phyloP scores from a whole-genome alignment of 2,888 invertebrate species.

The Eremobia ochroleuca region DNA sequence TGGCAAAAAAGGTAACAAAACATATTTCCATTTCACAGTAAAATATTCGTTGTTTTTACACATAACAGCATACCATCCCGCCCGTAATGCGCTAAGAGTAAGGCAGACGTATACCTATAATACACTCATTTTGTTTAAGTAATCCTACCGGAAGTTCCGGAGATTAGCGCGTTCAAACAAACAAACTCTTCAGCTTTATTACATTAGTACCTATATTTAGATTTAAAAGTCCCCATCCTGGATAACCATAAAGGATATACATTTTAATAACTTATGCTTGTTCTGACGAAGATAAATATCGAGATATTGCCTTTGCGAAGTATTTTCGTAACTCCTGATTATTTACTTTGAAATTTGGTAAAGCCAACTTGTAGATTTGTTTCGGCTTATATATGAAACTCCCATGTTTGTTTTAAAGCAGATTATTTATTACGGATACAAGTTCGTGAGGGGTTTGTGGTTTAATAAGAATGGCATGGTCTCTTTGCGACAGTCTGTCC shows the following conservation, averaged over 20 bases:
- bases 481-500: background rate
- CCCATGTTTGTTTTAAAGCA: background rate
- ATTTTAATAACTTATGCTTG: background rate
- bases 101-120: background rate
- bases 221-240: background rate
- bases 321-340: slow-evolving; percentile 6
- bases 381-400: background rate
- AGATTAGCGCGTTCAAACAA: background rate
- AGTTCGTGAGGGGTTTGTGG: background rate
- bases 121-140: background rate
- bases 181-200: background rate
- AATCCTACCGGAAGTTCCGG: background rate
- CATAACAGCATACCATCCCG: background rate
- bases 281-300: background rate
- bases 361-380: slow-evolving; percentile 12
- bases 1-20: background rate
- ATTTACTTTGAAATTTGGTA: slow-evolving; percentile 6
- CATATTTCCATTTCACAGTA: background rate
- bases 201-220: background rate
- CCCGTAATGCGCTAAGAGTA: background rate
- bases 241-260: background rate
- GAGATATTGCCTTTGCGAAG: background rate
- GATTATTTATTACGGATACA: background rate
- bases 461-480: background rate
- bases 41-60: background rate